Conservation (phyloP, 2,797 vertebrate species). For the Microtus agrestis region DNA sequence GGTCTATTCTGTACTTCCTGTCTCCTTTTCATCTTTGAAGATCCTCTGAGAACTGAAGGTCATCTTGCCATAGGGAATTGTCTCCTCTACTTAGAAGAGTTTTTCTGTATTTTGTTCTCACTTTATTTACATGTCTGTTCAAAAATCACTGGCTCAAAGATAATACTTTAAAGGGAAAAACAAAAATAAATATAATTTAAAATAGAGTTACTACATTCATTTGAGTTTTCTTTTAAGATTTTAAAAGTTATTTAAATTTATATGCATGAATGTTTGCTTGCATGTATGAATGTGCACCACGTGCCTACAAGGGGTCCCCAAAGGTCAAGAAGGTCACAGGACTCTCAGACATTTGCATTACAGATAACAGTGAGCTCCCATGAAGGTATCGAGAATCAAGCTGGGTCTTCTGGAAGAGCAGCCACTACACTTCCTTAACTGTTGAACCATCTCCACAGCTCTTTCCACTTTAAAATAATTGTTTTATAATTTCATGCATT, state of each 20-base stretch:
- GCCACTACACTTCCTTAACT: not conserved
- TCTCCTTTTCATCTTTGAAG: not conserved
- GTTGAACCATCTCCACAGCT: no score
- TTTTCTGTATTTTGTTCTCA: not conserved
- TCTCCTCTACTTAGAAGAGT: not conserved
- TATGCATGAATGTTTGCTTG: not conserved
- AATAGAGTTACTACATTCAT: not conserved
- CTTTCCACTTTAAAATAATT: not conserved
- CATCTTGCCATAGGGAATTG: not conserved
- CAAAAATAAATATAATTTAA: not conserved
- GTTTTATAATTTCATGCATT: not conserved
- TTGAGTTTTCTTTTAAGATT: not conserved
- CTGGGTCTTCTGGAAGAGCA: not conserved
- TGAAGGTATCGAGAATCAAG: not conserved
- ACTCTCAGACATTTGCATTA: not conserved
- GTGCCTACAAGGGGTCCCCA: not conserved
- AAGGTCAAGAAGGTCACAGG: rapidly evolving
- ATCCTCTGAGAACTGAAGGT: not conserved
- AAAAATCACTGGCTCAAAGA: not conserved
- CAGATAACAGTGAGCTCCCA: not conserved
- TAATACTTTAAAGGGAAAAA: not conserved
- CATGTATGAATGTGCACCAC: not conserved
- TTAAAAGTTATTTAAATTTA: not conserved
- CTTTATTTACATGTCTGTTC: not conserved
- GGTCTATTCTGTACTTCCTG: not conserved